Base-by-base conservation (phyloP, 2,888 invertebrate genomes). In the Drosophila monieri region DNA sequence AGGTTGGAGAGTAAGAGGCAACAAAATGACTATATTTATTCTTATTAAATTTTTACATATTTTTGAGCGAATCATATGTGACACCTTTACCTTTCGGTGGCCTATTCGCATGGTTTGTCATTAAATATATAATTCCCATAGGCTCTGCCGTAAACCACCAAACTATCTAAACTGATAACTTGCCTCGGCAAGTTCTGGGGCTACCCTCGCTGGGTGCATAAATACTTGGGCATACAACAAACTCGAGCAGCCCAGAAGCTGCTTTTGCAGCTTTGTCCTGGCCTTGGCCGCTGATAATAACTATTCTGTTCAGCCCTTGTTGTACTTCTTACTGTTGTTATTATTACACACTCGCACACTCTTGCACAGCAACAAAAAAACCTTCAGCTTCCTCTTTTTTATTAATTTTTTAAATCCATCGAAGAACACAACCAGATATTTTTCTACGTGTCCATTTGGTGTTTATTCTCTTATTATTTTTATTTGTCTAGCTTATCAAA, bases 401-500 rank as follows among this genome's bases (percentile, higher is more conserved):
- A 15, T 41, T 10, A 41, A 41, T 18, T 18, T 18, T 18, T 41
- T 18, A 23, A 43, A 43, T 18, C 18, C 10, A 21, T 43, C 43
- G 18, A 43, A 43, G 21, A 41, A 41, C 10, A 18, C 41, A 14
- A 41, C 5, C 8, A 3, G 10, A 41, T 5, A 43, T 43, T 43
- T 21, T 43, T 43, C 5, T 15, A 14, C 14, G 10, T 32, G 48
- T 49, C 35, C 30, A 39, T 25, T 30, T 62, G n/a, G 37, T 68
- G 43, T 54, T 68, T 60, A 32, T 46, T 25, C 27, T 12, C 49
- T n/a, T 9, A 41, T 18, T 14, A 9, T 18, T 25, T n/a, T 43
- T 35, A 39, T 69, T 69, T 69, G 54, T 51, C 46, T 70, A 62
- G 48, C 79, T 86, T 84, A 84, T 84, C 86, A 74, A 74, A 73